phyloP scores from a whole-genome alignment of 1,140 invertebrate genomes.

The Drosophila navojoa region DNA sequence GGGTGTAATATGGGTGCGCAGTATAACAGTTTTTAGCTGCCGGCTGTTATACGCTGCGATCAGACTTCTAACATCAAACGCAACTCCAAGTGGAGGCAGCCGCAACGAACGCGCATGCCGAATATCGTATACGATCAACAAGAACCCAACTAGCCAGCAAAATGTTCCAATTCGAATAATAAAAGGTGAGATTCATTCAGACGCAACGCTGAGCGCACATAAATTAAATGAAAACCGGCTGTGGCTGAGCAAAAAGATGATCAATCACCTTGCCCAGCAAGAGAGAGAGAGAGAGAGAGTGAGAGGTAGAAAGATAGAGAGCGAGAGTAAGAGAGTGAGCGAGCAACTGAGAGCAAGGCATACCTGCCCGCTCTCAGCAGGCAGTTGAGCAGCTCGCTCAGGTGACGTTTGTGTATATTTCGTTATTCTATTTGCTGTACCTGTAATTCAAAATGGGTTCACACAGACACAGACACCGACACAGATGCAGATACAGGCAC shows the following conservation, averaged over 20 bases:
- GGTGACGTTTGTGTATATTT: slow-evolving; percentile 29
- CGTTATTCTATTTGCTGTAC: slow-evolving; percentile 29
- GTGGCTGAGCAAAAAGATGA: slow-evolving; percentile 73
- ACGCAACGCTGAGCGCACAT: slow-evolving; percentile 55
- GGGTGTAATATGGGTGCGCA: slow-evolving; percentile 26
- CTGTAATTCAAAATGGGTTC: slow-evolving; percentile 71
- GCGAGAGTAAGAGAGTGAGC: slow-evolving; percentile 18
- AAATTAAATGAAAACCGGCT: slow-evolving; percentile 65
- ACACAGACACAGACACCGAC: slow-evolving; percentile 8
- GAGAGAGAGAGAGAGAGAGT: slow-evolving; percentile 8
- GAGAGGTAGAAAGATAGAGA: not conserved
- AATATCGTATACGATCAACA: slow-evolving; percentile 71
- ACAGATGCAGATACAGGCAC: slow-evolving; percentile 26
- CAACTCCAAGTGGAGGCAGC: slow-evolving; percentile 40
- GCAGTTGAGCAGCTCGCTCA: slow-evolving; percentile 18
- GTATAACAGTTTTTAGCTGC: slow-evolving; percentile 48
- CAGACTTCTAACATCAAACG: slow-evolving; percentile 39
- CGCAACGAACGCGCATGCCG: slow-evolving; percentile 10
- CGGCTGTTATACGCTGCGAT: not conserved
- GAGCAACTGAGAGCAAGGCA: slow-evolving; percentile 21
- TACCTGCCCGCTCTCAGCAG: slow-evolving; percentile 55
- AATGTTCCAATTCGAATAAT: slow-evolving; percentile 70
- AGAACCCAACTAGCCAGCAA: slow-evolving; percentile 36
- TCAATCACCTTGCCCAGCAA: slow-evolving; percentile 61
- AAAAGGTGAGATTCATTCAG: slow-evolving; percentile 74